These are phyloP conservation scores for Danio jaintianensis DNA, from an alignment of 2,797 vertebrate species.

Conservation along the genomic window DNA sequence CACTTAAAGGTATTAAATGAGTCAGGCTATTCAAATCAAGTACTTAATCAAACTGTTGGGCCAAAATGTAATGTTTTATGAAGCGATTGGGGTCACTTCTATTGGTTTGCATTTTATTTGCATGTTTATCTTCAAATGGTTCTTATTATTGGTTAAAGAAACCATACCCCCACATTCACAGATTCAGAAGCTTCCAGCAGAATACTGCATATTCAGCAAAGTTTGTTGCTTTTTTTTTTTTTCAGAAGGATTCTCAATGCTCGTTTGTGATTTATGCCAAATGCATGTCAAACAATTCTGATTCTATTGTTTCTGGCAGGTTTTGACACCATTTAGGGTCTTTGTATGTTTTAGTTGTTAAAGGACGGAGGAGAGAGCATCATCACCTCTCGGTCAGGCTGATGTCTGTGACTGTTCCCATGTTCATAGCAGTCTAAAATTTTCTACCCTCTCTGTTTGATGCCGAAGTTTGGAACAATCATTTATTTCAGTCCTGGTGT, in stretches of 20 bases:
- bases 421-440: constrained; percentile 6
- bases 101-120: constrained; percentile 31
- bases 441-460: constrained; percentile 11
- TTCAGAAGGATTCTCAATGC: neutral
- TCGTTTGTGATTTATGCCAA: constrained; percentile 30
- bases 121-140: constrained; percentile 15
- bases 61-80: constrained; percentile 57
- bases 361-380: constrained; percentile 6
- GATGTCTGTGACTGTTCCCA: constrained; percentile 11
- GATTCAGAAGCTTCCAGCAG: neutral
- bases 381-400: constrained; percentile 28
- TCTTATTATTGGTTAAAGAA: constrained; percentile 1
- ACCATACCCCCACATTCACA: neutral
- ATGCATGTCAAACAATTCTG: constrained; percentile 1
- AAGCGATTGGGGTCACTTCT: constrained; percentile 43
- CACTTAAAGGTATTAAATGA: constrained; percentile 34
- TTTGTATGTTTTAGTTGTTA: constrained; percentile 23
- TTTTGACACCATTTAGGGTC: neutral
- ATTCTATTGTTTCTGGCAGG: constrained; percentile 7
- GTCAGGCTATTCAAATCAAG: constrained; percentile 13
- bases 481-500: neutral
- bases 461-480: constrained; percentile 13
- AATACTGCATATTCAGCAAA: neutral
- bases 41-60: constrained; percentile 43
- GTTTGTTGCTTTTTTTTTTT: neutral